Evolutionary conservation across 2,797 vertebrate genomes (phyloP), one percentile per base, ranked within the genome.

Genomic region (Thamnophis elegans): DNA sequence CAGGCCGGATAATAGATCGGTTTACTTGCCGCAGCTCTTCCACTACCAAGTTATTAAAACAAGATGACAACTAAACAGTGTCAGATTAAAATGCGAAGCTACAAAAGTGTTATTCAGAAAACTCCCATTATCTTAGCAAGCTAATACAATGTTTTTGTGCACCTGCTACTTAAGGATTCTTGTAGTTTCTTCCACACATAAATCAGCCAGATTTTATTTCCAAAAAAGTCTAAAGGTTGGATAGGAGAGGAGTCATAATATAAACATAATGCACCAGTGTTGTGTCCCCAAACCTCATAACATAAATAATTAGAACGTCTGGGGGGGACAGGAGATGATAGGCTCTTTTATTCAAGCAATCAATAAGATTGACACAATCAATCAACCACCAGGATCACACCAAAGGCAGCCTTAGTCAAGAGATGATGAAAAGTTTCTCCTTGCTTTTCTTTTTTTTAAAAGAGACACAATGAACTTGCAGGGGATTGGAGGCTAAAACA

Each of bases 271-370:
- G 60, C 56, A 62, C 53, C 28, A 47, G 60, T 73, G 51, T 91
- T 88, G 28, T 88, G 60, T 56, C 91, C 91, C 55, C 26, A 42
- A 92, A 59, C 53, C 2, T 59, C 54, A 53, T 92, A 59, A 82
- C 88, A 89, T 92, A 88, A 92, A 60, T 88, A 92, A 89, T 82
- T 58, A 53, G 73, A 78, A 42, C 86, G 82, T 26, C 91, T 78
- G n/a, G n/a, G 42, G 54, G 47, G 5, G 4, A 28, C 1, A 47
- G 91, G 86, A 78, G 28, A 26, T 36, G 14, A 51, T 28, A 4
- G 58, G 7, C 68, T 32, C 47, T 87, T 89, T 89, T 65, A n/a
- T 54, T 90, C 82, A 91, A 25, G 11, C 47, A 9, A 53, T 86
- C 20, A 53, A 12, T 22, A 2, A 36, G 3, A 14, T 28, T n/a